Evolutionary conservation across 1,140 invertebrate genomes (phyloP), one percentile per base, ranked within the genome.

Genomic region (Zaprionus kolodkinae): DNA sequence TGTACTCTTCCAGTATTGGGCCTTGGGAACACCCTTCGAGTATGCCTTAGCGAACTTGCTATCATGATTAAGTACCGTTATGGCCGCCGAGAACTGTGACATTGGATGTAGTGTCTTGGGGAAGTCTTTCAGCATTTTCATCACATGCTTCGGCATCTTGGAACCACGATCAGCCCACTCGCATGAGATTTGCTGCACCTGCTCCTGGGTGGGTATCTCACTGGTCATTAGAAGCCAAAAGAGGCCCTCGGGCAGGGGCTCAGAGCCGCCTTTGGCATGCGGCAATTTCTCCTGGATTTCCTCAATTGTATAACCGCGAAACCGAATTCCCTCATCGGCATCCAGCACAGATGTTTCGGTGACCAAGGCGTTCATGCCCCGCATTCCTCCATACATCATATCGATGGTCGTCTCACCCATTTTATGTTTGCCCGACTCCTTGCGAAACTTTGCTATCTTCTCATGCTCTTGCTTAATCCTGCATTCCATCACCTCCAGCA

Each of bases 181-280:
- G 91, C 96, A 95, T 11, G 97, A 98, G 3, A 99, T 79, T 17
- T 95, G 94, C 81, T 96, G 95, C 1, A 95, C 96, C 93, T 98
- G 96, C 35, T 95, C 95, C 6, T 96, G 94, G 63, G 94, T 97
- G 48, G 98, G 98, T 36, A 99, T 94, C 17, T 98, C 96, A 2
- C 98, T 98, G 45, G 98, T 98, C 43, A 97, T 94, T 40, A 99
- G 93, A 1, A 99, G 94, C 97, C 97, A 99, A 94, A 99, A 99
- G 0, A 99, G 94, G 91, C 97, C 98, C 93, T 99, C 98, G 1
- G 98, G 98, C 2, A 99, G 94, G 0, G 98, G 98, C 90, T 99
- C 97, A 30, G 97, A 92, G 13, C 97, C 97, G n/a, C 96, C 96
- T 11, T 96, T 96, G 1, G 95, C 97, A 89, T 97, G 98, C 0